These are phyloP conservation scores for Leptarthrus brevirostris DNA, from an alignment of 2,888 invertebrate genomes.

Conservation along the genomic window DNA sequence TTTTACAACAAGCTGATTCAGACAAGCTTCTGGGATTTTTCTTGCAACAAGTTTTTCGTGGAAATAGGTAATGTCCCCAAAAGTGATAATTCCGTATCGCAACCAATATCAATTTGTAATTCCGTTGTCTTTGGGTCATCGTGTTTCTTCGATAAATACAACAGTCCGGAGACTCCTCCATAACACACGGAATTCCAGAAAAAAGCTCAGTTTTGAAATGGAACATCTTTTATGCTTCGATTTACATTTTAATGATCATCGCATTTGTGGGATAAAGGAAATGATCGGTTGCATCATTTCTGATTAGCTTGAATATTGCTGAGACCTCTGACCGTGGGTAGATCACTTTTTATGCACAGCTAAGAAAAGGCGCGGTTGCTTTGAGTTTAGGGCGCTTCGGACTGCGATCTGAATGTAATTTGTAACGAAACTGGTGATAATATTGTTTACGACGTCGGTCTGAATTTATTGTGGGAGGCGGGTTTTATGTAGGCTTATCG, in stretches of 20 bases:
- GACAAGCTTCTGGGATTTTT: constrained; percentile 20
- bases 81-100: neutral
- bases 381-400: neutral
- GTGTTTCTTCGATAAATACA: no score
- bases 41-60: constrained; percentile 19
- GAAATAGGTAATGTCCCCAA: constrained; percentile 2
- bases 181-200: no score
- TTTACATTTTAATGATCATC: constrained; percentile 37
- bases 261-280: constrained; percentile 12
- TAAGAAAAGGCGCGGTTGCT: no score
- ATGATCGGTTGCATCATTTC: constrained; percentile 35
- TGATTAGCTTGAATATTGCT: constrained; percentile 4
- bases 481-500: neutral
- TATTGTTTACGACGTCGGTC: neutral
- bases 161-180: no score
- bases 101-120: constrained; percentile 17
- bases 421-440: neutral
- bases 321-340: constrained; percentile 29
- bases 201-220: constrained; percentile 1
- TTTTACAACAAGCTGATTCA: neutral
- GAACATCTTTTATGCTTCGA: neutral
- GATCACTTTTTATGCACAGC: constrained; percentile 1
- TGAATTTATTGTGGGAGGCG: neutral
- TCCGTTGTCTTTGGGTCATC: neutral
- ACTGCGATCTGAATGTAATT: neutral